A percentile compares a stretch with the other conserved stretches of the same genome.
phyloP scores from a whole-genome alignment of 2,888 invertebrate species.

The Dynastes grantii region DNA sequence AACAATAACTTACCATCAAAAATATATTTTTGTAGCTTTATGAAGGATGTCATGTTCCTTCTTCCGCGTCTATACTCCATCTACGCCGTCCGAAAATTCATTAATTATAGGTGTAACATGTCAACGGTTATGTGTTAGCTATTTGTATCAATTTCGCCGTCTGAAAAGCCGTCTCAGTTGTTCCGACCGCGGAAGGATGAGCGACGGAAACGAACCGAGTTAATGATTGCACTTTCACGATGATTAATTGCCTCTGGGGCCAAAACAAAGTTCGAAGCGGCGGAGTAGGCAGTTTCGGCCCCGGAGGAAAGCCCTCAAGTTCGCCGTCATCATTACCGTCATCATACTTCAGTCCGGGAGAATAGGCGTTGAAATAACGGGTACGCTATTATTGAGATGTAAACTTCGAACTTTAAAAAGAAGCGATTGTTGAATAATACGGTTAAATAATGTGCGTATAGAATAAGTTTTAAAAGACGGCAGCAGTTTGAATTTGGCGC shows the following conservation, averaged over 20 bases:
- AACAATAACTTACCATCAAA: neutral
- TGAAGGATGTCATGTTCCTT: conserved; percentile 3
- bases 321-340: conserved; percentile 28
- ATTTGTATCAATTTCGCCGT: conserved; percentile 44
- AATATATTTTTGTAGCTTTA: neutral
- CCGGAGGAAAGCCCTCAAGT: conserved; percentile 3
- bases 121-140: conserved; percentile 39
- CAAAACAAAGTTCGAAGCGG: conserved; percentile 37
- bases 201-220: conserved; percentile 43
- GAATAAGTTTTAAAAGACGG: too few relatives aligned
- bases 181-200: conserved; percentile 42
- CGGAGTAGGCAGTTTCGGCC: conserved; percentile 31
- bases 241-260: conserved; percentile 42
- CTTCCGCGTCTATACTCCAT: neutral
- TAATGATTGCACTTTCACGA: conserved; percentile 47
- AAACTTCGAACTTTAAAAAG: neutral
- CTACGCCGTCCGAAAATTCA: conserved; percentile 21
- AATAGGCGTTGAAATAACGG: conserved; percentile 2
- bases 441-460: too few relatives aligned
- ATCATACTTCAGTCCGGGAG: conserved; percentile 21
- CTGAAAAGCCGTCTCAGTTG: conserved; percentile 30
- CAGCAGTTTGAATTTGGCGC: too few relatives aligned
- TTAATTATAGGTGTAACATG: conserved; percentile 35
- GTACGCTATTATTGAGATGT: neutral
- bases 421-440: neutral